Percentiles rank a stretch among this genome's conserved stretches.
Conservation (phyloP, 2,888 invertebrate species). For the Cyclophora albipunctata region DNA sequence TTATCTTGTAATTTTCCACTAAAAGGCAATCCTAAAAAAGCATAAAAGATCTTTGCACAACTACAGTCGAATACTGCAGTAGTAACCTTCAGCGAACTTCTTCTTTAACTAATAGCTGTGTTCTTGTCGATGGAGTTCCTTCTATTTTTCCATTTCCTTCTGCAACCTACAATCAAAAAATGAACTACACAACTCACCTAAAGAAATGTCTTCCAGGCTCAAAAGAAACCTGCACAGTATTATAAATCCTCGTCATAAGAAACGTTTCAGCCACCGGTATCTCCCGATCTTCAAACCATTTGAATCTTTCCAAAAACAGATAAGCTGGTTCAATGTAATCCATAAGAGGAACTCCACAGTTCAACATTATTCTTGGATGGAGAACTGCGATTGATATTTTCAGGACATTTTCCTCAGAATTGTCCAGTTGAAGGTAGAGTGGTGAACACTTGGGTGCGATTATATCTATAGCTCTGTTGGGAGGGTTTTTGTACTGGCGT, state of each 20-base stretch:
- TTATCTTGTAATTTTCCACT: not conserved
- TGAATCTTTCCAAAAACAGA: slow-evolving; percentile 49
- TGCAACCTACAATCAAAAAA: not conserved
- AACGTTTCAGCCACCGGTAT: slow-evolving; percentile 38
- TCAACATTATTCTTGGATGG: slow-evolving; percentile 48
- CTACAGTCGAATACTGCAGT: not conserved
- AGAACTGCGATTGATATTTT: slow-evolving; percentile 41
- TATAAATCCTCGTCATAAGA: slow-evolving; percentile 43
- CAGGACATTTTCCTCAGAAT: slow-evolving; percentile 39
- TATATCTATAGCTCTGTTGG: slow-evolving; percentile 36
- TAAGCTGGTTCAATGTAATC: slow-evolving; percentile 51
- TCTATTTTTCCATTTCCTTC: no score
- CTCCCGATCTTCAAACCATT: slow-evolving; percentile 50
- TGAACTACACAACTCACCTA: slow-evolving; percentile 31
- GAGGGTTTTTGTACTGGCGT: slow-evolving; percentile 30
- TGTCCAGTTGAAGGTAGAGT: slow-evolving; percentile 57
- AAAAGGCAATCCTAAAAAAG: not conserved
- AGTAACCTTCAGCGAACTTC: no score
- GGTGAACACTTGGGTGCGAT: slow-evolving; percentile 45
- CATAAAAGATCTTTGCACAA: no score
- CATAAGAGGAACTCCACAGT: slow-evolving; percentile 37
- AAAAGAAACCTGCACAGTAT: slow-evolving; percentile 40
- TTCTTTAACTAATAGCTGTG: no score
- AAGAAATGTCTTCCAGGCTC: slow-evolving; percentile 58
- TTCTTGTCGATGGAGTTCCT: no score